A percentile compares a stretch with the other conserved stretches of the same genome.
Evolutionary conservation across 2,113 vertebrate genomes (phyloP).

Genomic region (Perca fluviatilis): DNA sequence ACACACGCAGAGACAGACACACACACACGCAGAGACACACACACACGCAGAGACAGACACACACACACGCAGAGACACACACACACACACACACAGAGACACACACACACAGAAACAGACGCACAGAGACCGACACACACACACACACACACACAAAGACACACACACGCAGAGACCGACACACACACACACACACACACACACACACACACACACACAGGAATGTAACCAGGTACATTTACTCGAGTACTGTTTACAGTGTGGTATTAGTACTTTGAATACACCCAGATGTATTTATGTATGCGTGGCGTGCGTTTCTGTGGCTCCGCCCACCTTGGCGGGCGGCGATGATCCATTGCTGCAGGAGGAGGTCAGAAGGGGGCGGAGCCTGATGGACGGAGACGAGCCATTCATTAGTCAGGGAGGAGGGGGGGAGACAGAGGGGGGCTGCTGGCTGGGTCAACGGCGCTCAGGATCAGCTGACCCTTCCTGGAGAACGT

Average conservation of each 20-base stretch:
- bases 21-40: background rate
- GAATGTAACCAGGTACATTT: too few relatives aligned
- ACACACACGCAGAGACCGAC: too few relatives aligned
- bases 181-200: too few relatives aligned
- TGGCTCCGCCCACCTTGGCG: constrained; percentile 85
- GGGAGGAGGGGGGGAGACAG: constrained; percentile 51
- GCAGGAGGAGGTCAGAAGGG: constrained; percentile 84
- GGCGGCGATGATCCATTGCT: constrained; percentile 85
- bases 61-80: too few relatives aligned
- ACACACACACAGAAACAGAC: too few relatives aligned
- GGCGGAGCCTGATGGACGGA: constrained; percentile 46
- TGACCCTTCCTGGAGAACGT: constrained; percentile 93
- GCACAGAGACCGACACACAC: too few relatives aligned
- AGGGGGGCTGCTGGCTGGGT: constrained; percentile 63
- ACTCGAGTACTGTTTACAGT: too few relatives aligned
- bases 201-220: too few relatives aligned
- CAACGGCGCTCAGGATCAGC: constrained; percentile 89
- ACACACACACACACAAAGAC: too few relatives aligned
- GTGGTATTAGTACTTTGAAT: too few relatives aligned
- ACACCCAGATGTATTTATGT: background rate
- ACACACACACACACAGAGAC: too few relatives aligned
- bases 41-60: too few relatives aligned
- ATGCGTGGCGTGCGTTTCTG: background rate
- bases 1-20: background rate
- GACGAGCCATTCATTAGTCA: constrained; percentile 61